Conservation (phyloP, 2,113 vertebrate species). For the Thermophis baileyi region DNA sequence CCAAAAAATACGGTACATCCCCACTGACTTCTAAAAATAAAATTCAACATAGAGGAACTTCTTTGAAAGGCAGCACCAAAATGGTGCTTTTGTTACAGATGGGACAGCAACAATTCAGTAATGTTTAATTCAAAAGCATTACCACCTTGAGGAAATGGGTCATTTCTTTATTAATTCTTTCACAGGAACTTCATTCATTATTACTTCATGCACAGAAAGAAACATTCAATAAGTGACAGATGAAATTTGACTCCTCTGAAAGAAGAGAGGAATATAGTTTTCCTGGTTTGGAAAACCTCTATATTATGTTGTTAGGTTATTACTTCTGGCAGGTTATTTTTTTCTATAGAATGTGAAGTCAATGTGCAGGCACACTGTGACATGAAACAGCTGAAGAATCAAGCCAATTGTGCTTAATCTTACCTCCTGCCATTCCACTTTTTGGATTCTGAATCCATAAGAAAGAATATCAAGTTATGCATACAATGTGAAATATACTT, state of each 20-base stretch:
- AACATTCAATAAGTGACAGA: neutral
- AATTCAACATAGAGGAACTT: conserved; percentile 32
- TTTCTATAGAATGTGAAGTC: neutral
- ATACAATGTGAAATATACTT: neutral
- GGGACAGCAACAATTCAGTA: neutral
- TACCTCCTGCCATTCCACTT: neutral
- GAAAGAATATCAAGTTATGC: neutral
- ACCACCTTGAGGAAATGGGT: neutral
- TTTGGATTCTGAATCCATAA: neutral
- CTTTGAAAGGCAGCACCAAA: conserved; percentile 23
- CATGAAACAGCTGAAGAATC: neutral
- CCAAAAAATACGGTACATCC: neutral
- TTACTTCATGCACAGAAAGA: neutral
- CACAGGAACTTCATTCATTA: neutral
- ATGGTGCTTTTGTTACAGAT: conserved; percentile 6
- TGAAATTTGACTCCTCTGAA: neutral
- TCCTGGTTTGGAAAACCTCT: neutral
- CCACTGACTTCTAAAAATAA: conserved; percentile 19
- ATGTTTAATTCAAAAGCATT: conserved; percentile 13
- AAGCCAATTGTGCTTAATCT: neutral
- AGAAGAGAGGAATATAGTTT: neutral
- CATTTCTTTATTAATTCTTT: neutral
- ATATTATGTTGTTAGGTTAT: neutral
- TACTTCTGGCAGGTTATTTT: neutral
- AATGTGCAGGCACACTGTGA: neutral